Evolutionary conservation across 2,797 vertebrate species (phyloP).

Genomic region (Ctenopoma kingsleyae): DNA sequence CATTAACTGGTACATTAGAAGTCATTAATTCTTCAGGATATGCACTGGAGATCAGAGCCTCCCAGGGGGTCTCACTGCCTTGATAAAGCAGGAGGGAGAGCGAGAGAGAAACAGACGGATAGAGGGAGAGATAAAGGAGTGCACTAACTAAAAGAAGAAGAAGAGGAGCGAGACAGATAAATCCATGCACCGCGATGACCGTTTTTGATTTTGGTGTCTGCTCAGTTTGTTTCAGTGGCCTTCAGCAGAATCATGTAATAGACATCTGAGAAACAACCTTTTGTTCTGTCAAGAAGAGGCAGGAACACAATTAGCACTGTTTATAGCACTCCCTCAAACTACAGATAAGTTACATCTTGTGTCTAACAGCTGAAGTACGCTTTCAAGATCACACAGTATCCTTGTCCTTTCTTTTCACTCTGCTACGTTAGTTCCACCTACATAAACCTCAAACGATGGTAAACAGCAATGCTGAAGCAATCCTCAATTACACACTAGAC

Average conservation of each 20-base stretch:
- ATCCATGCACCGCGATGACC: slow-evolving; percentile 37
- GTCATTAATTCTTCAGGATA: slow-evolving; percentile 89
- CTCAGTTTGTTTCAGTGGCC: slow-evolving; percentile 51
- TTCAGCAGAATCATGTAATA: slow-evolving; percentile 41
- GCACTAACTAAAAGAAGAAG: slow-evolving; percentile 27
- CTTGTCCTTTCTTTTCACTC: slow-evolving; percentile 14
- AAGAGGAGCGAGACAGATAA: slow-evolving; percentile 23
- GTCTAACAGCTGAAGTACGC: slow-evolving; percentile 4
- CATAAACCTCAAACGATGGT: neutral
- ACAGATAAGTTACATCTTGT: slow-evolving; percentile 6
- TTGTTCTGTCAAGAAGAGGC: slow-evolving; percentile 38
- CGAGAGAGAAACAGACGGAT: slow-evolving; percentile 29
- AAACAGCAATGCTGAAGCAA: neutral
- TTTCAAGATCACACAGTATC: slow-evolving; percentile 13
- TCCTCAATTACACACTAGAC: slow-evolving; percentile 12
- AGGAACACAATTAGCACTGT: slow-evolving; percentile 46
- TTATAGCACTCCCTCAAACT: slow-evolving; percentile 24
- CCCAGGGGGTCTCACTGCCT: slow-evolving; percentile 77
- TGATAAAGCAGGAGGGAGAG: slow-evolving; percentile 58
- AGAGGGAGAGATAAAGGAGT: slow-evolving; percentile 61
- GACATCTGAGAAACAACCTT: slow-evolving; percentile 34
- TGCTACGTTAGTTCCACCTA: neutral
- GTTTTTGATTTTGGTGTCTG: slow-evolving; percentile 47
- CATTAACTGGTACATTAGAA: slow-evolving; percentile 89
- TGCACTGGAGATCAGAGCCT: slow-evolving; percentile 84